Percentiles rank a stretch among this genome's conserved stretches.
These are phyloP conservation scores for Esox masquinongy DNA, from an alignment of 2,797 vertebrate genomes.

Conservation along the genomic window DNA sequence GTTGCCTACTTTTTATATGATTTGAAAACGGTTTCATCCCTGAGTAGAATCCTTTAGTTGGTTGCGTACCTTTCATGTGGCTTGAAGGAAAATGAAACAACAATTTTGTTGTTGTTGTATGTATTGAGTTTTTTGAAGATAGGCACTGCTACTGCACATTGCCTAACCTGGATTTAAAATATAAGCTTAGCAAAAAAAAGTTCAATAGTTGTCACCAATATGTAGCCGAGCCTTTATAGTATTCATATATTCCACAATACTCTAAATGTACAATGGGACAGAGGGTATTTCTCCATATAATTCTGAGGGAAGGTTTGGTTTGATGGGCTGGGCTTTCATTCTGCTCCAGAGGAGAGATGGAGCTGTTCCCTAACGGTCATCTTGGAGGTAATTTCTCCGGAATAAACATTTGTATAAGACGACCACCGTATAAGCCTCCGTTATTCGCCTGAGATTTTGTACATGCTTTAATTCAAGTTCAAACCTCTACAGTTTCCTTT, in stretches of 20 bases:
- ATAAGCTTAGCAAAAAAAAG: neutral
- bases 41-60: slow-evolving; percentile 3
- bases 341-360: neutral
- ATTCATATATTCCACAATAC: neutral
- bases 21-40: neutral
- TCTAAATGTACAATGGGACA: no score
- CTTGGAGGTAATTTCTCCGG: slow-evolving; percentile 28
- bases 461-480: slow-evolving; percentile 32
- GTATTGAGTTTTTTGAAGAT: no score
- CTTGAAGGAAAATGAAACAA: slow-evolving; percentile 9
- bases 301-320: neutral
- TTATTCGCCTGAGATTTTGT: slow-evolving; percentile 24
- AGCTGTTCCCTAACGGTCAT: neutral
- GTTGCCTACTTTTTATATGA: no score
- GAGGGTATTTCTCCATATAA: neutral
- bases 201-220: neutral
- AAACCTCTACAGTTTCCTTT: slow-evolving; percentile 38
- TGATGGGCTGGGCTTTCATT: slow-evolving; percentile 1
- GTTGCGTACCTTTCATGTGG: slow-evolving; percentile 11
- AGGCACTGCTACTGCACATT: neutral
- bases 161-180: neutral
- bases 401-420: slow-evolving; percentile 37
- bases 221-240: neutral
- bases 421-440: slow-evolving; percentile 6
- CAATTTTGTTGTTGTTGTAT: neutral